Base-by-base conservation (phyloP, 2,113 vertebrate species). In the Ailuropoda melanoleuca region DNA sequence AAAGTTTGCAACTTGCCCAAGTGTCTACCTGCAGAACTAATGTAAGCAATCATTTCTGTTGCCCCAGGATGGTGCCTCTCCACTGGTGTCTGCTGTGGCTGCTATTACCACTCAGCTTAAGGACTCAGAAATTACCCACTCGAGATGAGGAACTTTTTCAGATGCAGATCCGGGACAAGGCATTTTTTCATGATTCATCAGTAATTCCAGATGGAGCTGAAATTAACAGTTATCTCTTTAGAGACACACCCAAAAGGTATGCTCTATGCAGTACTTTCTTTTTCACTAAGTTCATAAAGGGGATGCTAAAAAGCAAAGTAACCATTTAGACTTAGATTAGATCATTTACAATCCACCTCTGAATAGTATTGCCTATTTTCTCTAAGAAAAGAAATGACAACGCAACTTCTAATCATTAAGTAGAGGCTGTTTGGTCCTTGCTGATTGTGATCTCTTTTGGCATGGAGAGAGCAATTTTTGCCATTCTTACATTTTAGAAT, bases 71-170 rank as follows among this genome's bases (percentile, higher is more conserved):
- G 99, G 97, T 99, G 98, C 98, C 98, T 97, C 98, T 98, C 84
- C 96, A 31, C 89, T 99, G 98, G 97, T 98, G 97, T 0, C 94
- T 98, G 86, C 96, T 97, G 93, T 98, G 99, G 90, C 95, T 99
- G 98, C 96, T 99, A 19, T 89, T 99, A 60, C 99, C 98, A 0
- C 97, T 99, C 0, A 75, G 97, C 75, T 98, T 98, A 11, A 97
- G 97, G 97, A 98, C 99, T 74, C 99, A 99, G 99, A 99, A 99
- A 98, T 84, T 99, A 23, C 99, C 99, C 60, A 99, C 99, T 4
- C 99, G 99, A 88, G 99, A 99, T 94, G 99, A 99, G 96, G 99
- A 99, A 21, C 99, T 99, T 95, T 99, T 99, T 97, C 99, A 99
- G 98, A 99, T 99, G 99, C 99, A 99, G 98, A 99, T 99, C 97